Evolutionary conservation across 2,888 invertebrate species (phyloP), one percentile per base, ranked within the genome.

Genomic region (Drymonia ruficornis): DNA sequence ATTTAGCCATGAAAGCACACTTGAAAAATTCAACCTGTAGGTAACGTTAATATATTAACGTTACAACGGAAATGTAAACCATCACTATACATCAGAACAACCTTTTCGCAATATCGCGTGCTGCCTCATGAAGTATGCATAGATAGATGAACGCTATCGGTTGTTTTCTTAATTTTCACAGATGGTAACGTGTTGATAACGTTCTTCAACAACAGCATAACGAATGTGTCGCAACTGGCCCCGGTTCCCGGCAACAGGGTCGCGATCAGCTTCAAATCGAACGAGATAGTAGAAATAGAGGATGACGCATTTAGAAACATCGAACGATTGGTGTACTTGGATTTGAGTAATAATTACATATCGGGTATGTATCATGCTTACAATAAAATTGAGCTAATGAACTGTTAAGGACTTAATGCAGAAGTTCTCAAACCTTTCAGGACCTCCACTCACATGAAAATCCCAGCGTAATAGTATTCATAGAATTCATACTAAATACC

Each of bases 191-290:
- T 94, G 52, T 78, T 93, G 65, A 93, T 94, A 52, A 93, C 91
- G n/a, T 94, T 94, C 77, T 93, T 92, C 79, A 86, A 92, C 76
- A 95, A 94, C 77, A 88, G 89, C 61, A 90, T 95, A 56, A 82
- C 75, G 7, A 89, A 83, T 28, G 76, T 95, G 56, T 86, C 89
- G 52, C 81, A 86, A 67, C 76, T 94, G 54, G 87, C 91, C 1
- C 53, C 72, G 0, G 87, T 91, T 49, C 87, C 92, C 6, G 91
- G 91, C 29, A 81, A 74, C 45, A 83, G 83, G 50, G 80, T 93
- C 8, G 90, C 93, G n/a, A 78, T 95, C 63, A 91, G 85, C 55
- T 93, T 94, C 68, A 90, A 92, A 59, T 84, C 89, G 38, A 94
- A 94, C 73, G 77, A 83, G 57, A 93, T 95, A 29, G 74, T 76